Conservation (phyloP, 2,797 vertebrate genomes). For the Melanotaenia boesemani region DNA sequence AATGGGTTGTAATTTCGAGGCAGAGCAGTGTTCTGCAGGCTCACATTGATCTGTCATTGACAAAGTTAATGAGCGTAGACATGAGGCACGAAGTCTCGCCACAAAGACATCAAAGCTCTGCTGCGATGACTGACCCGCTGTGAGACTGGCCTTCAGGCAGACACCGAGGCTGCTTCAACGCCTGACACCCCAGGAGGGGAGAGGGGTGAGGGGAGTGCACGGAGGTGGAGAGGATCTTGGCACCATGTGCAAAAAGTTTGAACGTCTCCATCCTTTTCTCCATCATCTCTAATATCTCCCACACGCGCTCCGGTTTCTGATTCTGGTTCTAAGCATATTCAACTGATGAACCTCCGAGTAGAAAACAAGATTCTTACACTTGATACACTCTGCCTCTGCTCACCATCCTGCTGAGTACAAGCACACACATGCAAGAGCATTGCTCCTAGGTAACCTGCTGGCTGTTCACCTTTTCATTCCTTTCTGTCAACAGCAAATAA, state of each 20-base stretch:
- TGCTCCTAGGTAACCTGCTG: slow-evolving; percentile 81
- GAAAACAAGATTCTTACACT: slow-evolving; percentile 45
- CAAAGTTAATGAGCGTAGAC: slow-evolving; percentile 81
- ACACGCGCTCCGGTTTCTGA: slow-evolving; percentile 33
- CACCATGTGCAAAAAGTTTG: slow-evolving; percentile 51
- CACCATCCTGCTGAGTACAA: slow-evolving; percentile 65
- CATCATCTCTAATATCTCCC: slow-evolving; percentile 23
- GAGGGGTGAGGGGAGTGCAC: slow-evolving; percentile 14
- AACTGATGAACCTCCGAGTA: slow-evolving; percentile 41
- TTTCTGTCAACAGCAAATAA: slow-evolving; percentile 78
- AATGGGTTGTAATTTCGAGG: slow-evolving; percentile 67
- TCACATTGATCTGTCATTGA: slow-evolving; percentile 80
- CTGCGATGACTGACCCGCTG: slow-evolving; percentile 66
- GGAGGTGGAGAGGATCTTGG: slow-evolving; percentile 49
- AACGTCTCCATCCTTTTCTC: slow-evolving; percentile 48
- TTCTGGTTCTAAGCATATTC: slow-evolving; percentile 26
- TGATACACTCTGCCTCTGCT: slow-evolving; percentile 25
- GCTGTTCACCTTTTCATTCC: slow-evolving; percentile 79
- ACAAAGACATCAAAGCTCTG: slow-evolving; percentile 82
- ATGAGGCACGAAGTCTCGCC: slow-evolving; percentile 67
- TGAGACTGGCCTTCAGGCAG: slow-evolving; percentile 76
- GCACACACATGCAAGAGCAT: slow-evolving; percentile 26
- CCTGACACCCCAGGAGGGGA: slow-evolving; percentile 53
- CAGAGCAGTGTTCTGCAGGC: slow-evolving; percentile 50
- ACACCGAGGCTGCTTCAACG: slow-evolving; percentile 69